Evolutionary conservation across 1,140 invertebrate genomes (phyloP), one percentile per base, ranked within the genome.

Genomic region (Hylaeus anthracinus): DNA sequence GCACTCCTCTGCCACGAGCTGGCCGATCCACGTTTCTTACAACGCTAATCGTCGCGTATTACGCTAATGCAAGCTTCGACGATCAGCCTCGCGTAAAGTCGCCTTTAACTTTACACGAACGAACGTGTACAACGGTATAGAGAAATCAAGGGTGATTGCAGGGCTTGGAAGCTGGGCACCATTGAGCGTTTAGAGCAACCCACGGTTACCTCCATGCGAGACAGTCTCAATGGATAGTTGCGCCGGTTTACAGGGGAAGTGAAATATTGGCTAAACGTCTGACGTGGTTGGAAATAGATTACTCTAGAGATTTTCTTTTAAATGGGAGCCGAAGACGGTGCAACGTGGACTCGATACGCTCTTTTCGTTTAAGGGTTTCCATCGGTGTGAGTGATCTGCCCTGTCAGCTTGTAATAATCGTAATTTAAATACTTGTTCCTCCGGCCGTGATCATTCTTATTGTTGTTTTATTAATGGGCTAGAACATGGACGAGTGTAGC

Each of bases 41-140:
- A 53, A 39, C 45, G 55, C 45, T 78, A 78, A 78, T 78, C 66
- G 56, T 51, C 66, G 26, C 75, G 66, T 70, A 78, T 78, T 70
- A 78, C 66, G 55, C 41, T 70, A 51, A 70, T 70, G 9, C 56
- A 26, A n/a, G 56, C 26, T 43, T 41, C 10, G 41, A 26, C 43
- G 72, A 73, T 63, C 60, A 43, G 10, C 56, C 14, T n/a, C 43
- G 58, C 56, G 15, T 48, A 41, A 41, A 69, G 15, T 39, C 12
- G 15, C 41, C 48, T 6, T 65, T 51, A 53, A 26, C 8, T 55
- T 53, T 53, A 56, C 61, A 65, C 14, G 61, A 37, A 74, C 26
- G 39, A 74, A 55, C 39, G 1, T 5, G 51, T 1, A 48, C 45
- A 64, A 65, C 60, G 48, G 37, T 65, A 74, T 56, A 65, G 48